Evolutionary conservation across 1,140 invertebrate genomes (phyloP).

Genomic region (Drosophila micromelanica): DNA sequence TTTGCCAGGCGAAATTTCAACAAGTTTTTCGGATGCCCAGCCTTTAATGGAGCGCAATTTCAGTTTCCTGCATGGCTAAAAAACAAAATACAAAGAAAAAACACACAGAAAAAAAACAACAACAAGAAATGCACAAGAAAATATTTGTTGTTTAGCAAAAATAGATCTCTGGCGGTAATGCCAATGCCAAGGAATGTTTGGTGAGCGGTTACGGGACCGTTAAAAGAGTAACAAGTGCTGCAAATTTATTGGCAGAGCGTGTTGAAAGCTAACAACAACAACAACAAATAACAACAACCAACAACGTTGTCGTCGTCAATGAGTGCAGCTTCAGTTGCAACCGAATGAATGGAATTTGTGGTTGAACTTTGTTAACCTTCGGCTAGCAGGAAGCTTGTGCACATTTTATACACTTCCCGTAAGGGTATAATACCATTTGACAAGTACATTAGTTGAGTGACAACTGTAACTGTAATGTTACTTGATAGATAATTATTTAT

Average conservation of each 20-base stretch:
- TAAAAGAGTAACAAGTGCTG: conserved; percentile 80
- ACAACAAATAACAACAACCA: conserved; percentile 46
- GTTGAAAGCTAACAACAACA: conserved; percentile 73
- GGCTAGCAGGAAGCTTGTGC: conserved; percentile 71
- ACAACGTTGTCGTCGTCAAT: conserved; percentile 67
- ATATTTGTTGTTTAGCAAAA: conserved; percentile 81
- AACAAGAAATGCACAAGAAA: conserved; percentile 61
- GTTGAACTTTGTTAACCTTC: conserved; percentile 77
- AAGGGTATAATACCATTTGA: conserved; percentile 4
- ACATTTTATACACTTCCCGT: conserved; percentile 61
- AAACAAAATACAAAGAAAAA: not conserved
- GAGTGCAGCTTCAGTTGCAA: conserved; percentile 51
- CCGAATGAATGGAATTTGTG: conserved; percentile 73
- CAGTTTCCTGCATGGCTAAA: conserved; percentile 70
- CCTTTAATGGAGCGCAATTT: conserved; percentile 76
- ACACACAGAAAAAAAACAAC: conserved; percentile 15
- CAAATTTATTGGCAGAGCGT: conserved; percentile 80
- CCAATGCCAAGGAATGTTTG: conserved; percentile 73
- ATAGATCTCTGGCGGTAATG: conserved; percentile 73
- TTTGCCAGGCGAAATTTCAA: conserved; percentile 60
- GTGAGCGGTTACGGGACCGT: conserved; percentile 71
- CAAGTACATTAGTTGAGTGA: not conserved
- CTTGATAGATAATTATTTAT: too few species aligned
- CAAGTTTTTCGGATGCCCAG: conserved; percentile 46
- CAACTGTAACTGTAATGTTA: not conserved